Evolutionary conservation across 2,797 vertebrate genomes (phyloP).

Genomic region (Acanthiza pusilla): DNA sequence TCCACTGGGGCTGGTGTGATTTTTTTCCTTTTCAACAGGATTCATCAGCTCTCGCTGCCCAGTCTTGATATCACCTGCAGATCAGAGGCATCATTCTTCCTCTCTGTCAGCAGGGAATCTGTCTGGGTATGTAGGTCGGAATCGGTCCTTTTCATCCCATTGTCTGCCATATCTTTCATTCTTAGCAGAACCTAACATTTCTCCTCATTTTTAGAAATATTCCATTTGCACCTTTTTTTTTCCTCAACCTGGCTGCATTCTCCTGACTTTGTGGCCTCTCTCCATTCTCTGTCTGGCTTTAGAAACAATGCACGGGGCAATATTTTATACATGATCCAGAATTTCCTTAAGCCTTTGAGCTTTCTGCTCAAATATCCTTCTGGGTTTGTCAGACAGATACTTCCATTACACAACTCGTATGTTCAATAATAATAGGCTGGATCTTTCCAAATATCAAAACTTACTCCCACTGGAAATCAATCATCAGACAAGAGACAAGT

Average conservation of each 20-base stretch:
- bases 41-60: background rate
- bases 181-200: background rate
- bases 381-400: constrained; percentile 29
- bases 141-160: background rate
- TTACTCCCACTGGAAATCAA: constrained; percentile 61
- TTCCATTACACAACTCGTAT: background rate
- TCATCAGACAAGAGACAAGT: constrained; percentile 39
- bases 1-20: background rate
- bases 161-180: background rate
- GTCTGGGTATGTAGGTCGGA: background rate
- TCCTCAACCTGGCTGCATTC: background rate
- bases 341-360: background rate
- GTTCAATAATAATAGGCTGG: constrained; percentile 46
- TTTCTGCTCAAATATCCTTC: background rate
- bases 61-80: background rate
- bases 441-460: constrained; percentile 56
- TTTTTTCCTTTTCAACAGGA: background rate
- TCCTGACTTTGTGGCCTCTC: background rate
- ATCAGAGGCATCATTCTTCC: background rate
- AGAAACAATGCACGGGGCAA: background rate
- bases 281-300: background rate
- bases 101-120: background rate
- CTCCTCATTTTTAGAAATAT: background rate
- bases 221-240: background rate
- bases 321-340: background rate